These are phyloP conservation scores for Drosophila emarginata DNA, from an alignment of 2,888 invertebrate species.

Conservation along the genomic window DNA sequence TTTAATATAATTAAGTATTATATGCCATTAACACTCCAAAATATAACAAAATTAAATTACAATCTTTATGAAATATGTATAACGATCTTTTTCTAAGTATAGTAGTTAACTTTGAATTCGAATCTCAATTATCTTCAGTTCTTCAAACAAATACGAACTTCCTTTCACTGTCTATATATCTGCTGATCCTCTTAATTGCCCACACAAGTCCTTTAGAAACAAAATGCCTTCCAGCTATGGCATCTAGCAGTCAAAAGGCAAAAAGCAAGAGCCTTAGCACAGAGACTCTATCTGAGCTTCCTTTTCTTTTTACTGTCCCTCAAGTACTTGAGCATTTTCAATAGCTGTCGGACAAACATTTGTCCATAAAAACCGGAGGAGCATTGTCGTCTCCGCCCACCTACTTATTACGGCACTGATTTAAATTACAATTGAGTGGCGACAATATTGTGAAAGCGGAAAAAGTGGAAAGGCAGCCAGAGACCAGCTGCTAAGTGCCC, in stretches of 20 bases:
- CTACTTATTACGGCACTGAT: conserved; percentile 54
- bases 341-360: conserved; percentile 48
- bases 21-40: too few relatives aligned
- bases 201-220: conserved; percentile 22
- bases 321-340: conserved; percentile 20
- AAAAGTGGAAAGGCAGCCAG: conserved; percentile 25
- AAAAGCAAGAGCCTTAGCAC: conserved; percentile 2
- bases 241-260: conserved; percentile 7
- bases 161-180: conserved; percentile 21
- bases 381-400: conserved; percentile 24
- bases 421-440: conserved; percentile 76
- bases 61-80: too few relatives aligned
- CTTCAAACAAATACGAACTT: conserved; percentile 10
- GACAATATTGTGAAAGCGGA: conserved; percentile 65
- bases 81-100: background rate
- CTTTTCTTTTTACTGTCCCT: conserved; percentile 1
- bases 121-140: background rate
- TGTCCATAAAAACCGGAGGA: conserved; percentile 33
- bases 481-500: conserved; percentile 60
- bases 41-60: too few relatives aligned
- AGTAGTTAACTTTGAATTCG: background rate
- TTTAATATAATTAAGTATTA: too few relatives aligned
- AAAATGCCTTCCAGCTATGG: background rate
- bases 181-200: conserved; percentile 46
- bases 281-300: conserved; percentile 19